Evolutionary conservation across 2,888 invertebrate species (phyloP).

Genomic region (Drosophila stalkeri): DNA sequence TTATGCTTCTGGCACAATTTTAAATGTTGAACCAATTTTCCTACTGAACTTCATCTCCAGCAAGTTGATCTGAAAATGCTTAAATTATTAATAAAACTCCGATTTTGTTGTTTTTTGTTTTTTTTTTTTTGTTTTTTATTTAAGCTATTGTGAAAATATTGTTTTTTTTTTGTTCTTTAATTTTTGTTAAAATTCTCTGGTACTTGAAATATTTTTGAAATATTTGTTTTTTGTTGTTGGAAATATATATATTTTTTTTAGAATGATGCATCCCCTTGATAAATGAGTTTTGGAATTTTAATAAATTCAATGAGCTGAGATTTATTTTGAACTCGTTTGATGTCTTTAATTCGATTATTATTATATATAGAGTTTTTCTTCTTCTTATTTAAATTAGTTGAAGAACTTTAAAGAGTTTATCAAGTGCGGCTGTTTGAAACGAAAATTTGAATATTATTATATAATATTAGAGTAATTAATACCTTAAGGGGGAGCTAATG

Average conservation of each 20-base stretch:
- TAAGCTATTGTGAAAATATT: slow-evolving; percentile 78
- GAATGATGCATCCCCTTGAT: slow-evolving; percentile 45
- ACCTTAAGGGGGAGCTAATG: slow-evolving; percentile 13
- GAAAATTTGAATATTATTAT: slow-evolving; percentile 15
- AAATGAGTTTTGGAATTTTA: slow-evolving; percentile 45
- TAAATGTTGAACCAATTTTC: too few relatives aligned
- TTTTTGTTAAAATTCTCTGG: slow-evolving; percentile 72
- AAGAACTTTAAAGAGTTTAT: slow-evolving; percentile 20
- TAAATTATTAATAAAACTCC: slow-evolving; percentile 8
- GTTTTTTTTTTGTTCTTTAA: slow-evolving; percentile 51
- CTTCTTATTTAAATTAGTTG: not conserved
- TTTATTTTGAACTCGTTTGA: slow-evolving; percentile 38
- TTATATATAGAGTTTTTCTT: not conserved
- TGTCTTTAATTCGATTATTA: slow-evolving; percentile 21
- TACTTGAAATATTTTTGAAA: slow-evolving; percentile 63
- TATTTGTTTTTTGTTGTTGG: slow-evolving; percentile 15
- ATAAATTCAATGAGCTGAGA: slow-evolving; percentile 40
- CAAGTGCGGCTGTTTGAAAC: slow-evolving; percentile 28
- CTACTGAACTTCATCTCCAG: too few relatives aligned
- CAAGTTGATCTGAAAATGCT: not conserved
- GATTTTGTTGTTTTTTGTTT: not conserved
- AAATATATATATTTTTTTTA: slow-evolving; percentile 7
- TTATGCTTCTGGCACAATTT: too few relatives aligned
- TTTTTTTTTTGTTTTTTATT: slow-evolving; percentile 32
- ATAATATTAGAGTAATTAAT: slow-evolving; percentile 1